phyloP scores from a whole-genome alignment of 2,888 invertebrate genomes.

The Colletes collaris region DNA sequence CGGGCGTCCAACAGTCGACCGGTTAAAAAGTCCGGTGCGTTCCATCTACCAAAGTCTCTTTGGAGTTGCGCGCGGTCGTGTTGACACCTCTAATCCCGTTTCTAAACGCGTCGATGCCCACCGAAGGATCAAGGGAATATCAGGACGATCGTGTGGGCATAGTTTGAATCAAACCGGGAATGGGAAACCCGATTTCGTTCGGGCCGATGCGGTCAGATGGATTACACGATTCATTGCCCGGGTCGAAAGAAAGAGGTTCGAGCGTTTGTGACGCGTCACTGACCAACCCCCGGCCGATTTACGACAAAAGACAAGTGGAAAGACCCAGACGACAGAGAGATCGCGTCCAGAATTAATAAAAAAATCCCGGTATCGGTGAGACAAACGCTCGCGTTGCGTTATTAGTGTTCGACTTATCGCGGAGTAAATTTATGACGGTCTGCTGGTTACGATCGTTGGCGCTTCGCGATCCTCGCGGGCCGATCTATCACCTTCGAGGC shows the following conservation, averaged over 20 bases:
- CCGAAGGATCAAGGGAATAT: neutral
- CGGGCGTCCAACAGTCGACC: slow-evolving; percentile 14
- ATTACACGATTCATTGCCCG: slow-evolving; percentile 32
- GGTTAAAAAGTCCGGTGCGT: neutral
- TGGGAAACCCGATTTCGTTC: slow-evolving; percentile 32
- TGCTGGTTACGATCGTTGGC: slow-evolving; percentile 44
- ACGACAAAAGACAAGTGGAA: neutral
- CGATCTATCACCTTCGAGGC: slow-evolving; percentile 70
- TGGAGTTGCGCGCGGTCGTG: neutral
- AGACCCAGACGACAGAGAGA: too few relatives aligned
- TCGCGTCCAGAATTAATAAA: neutral
- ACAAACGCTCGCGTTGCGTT: slow-evolving; percentile 47
- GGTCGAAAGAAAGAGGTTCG: too few relatives aligned
- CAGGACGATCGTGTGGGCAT: neutral
- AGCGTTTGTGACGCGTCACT: too few relatives aligned
- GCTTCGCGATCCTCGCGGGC: slow-evolving; percentile 34
- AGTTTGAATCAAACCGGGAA: slow-evolving; percentile 26
- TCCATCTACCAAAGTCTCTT: neutral
- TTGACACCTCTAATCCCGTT: slow-evolving; percentile 31
- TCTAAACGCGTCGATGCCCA: neutral
- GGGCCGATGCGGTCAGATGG: slow-evolving; percentile 17
- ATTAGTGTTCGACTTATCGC: slow-evolving; percentile 63
- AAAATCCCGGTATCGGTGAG: neutral
- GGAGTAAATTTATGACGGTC: slow-evolving; percentile 65
- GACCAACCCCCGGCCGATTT: neutral